Percentiles rank a stretch among this genome's conserved stretches.
Evolutionary conservation across 1,140 invertebrate genomes (phyloP).

Genomic region (Mizuhopecten yessoensis): DNA sequence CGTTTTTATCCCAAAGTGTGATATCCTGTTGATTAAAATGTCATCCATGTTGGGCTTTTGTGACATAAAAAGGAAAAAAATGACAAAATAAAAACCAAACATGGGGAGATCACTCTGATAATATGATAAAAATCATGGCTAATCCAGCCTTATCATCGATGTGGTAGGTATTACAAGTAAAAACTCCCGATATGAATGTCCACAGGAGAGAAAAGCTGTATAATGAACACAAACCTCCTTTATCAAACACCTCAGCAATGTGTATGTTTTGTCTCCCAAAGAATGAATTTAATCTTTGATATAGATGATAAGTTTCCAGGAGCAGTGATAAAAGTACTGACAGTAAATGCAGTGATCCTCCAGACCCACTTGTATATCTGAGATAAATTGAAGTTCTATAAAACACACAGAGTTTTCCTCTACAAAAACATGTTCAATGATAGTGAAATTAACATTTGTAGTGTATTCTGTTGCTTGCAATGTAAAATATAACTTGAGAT

Average conservation of each 20-base stretch:
- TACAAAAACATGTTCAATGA: too few species aligned
- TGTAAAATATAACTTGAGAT: too few species aligned
- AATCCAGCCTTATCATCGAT: background rate
- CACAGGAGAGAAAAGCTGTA: background rate
- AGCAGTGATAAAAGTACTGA: background rate
- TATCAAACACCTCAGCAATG: background rate
- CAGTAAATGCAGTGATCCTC: background rate
- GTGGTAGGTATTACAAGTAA: constrained; percentile 24
- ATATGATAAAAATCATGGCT: background rate
- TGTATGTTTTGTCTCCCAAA: background rate
- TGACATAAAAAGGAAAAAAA: background rate
- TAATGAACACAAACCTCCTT: background rate
- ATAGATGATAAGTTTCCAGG: background rate
- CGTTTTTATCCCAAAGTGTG: background rate
- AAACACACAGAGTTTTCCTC: background rate
- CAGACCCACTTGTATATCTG: background rate
- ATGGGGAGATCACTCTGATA: background rate
- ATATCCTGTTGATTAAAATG: background rate
- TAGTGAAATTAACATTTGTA: too few species aligned
- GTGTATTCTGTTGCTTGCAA: background rate
- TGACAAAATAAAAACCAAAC: constrained; percentile 6
- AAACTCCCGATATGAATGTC: background rate
- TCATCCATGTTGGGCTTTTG: background rate
- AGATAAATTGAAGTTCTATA: background rate
- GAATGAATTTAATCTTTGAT: background rate